Conservation (phyloP, 2,888 invertebrate genomes). For the Trichogramma evanescens region DNA sequence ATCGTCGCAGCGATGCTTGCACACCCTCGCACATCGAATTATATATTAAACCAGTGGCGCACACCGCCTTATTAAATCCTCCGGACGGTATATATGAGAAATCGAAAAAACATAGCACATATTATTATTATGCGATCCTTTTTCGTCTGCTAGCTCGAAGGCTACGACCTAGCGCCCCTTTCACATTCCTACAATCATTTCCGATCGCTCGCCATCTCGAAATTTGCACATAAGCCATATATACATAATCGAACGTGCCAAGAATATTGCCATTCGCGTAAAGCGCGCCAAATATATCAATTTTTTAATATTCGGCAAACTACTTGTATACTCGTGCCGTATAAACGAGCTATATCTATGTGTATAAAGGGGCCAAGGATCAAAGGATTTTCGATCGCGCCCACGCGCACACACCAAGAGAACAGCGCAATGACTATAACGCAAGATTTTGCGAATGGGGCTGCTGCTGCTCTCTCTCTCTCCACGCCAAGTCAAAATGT, state of each 20-base stretch:
- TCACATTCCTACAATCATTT: constrained; percentile 4
- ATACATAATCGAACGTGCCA: constrained; percentile 5
- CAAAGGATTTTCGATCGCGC: constrained; percentile 28
- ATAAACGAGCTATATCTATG: constrained; percentile 6
- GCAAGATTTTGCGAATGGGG: background rate
- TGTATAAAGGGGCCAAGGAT: constrained; percentile 18
- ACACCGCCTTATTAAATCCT: background rate
- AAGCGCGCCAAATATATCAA: constrained; percentile 8
- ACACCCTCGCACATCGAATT: too few relatives aligned
- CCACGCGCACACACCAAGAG: background rate
- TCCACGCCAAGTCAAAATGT: constrained; percentile 6
- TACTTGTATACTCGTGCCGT: background rate
- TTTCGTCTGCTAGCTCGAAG: too few relatives aligned
- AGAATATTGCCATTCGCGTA: background rate
- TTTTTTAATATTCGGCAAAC: constrained; percentile 18
- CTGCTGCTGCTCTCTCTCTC: background rate
- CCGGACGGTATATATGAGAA: background rate
- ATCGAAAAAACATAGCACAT: background rate
- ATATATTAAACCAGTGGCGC: background rate
- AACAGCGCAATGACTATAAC: background rate
- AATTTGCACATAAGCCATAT: background rate
- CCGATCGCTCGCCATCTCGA: background rate
- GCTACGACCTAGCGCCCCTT: background rate
- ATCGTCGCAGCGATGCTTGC: too few relatives aligned
- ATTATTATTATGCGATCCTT: too few relatives aligned